These are phyloP conservation scores for Papilio dardanus DNA, from an alignment of 1,140 invertebrate species.

Conservation along the genomic window DNA sequence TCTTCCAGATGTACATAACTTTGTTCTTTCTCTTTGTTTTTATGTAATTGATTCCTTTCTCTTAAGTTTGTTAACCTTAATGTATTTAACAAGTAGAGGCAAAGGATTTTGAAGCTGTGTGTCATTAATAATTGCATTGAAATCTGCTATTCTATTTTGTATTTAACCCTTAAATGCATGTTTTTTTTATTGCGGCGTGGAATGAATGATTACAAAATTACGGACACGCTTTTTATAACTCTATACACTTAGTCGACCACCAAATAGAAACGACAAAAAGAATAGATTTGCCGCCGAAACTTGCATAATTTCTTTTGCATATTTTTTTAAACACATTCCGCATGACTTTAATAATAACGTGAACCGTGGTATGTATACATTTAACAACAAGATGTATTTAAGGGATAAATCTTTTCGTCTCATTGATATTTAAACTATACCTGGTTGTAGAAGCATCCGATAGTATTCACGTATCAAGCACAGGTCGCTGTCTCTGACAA, in stretches of 20 bases:
- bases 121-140: neutral
- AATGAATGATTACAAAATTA: too few species aligned
- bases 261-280: too few species aligned
- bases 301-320: too few species aligned
- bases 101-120: neutral
- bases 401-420: neutral
- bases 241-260: too few species aligned
- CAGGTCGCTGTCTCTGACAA: conserved; percentile 68
- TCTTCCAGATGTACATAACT: conserved; percentile 30
- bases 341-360: too few species aligned
- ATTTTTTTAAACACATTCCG: too few species aligned
- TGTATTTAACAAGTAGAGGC: neutral
- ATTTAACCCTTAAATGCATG: too few species aligned
- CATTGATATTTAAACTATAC: conserved; percentile 1
- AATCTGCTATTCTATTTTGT: neutral
- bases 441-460: conserved; percentile 8
- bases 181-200: too few species aligned
- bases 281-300: too few species aligned
- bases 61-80: neutral
- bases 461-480: conserved; percentile 50
- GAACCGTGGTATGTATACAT: too few species aligned
- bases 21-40: conserved; percentile 6
- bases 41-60: conserved; percentile 19
- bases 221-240: too few species aligned
- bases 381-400: too few species aligned